Conservation (phyloP, 2,113 vertebrate genomes). For the Neofelis nebulosa region DNA sequence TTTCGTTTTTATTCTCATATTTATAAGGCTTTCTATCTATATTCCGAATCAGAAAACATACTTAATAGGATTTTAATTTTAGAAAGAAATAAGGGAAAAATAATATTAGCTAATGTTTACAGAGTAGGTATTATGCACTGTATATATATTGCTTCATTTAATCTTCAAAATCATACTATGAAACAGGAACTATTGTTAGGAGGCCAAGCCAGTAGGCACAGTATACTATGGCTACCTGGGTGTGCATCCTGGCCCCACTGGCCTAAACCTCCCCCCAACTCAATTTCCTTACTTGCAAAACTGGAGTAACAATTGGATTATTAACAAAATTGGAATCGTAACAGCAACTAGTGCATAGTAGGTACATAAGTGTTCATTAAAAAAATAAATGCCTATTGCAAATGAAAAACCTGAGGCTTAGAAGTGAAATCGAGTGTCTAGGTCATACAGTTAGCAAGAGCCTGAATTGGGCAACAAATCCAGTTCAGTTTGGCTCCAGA, state of each 20-base stretch:
- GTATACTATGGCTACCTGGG: not conserved
- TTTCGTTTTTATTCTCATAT: not conserved
- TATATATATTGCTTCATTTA: not conserved
- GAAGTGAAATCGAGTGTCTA: not conserved
- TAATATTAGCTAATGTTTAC: not conserved
- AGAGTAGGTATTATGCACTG: not conserved
- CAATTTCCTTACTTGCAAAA: not conserved
- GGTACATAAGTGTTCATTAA: not conserved
- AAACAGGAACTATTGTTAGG: not conserved
- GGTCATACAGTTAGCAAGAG: not conserved
- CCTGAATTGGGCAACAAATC: no score
- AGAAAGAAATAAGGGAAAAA: not conserved
- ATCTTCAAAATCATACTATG: not conserved
- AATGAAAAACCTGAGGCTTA: not conserved
- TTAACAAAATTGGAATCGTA: not conserved
- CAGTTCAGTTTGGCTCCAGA: not conserved
- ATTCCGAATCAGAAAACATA: not conserved
- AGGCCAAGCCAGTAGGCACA: rapidly evolving
- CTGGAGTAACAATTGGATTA: not conserved
- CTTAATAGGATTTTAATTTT: not conserved
- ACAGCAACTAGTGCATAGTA: not conserved
- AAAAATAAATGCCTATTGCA: not conserved
- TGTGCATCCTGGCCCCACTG: not conserved
- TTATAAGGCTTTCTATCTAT: not conserved
- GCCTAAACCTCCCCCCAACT: not conserved